Base-by-base conservation (phyloP, 2,113 vertebrate genomes). In the Propithecus coquereli region DNA sequence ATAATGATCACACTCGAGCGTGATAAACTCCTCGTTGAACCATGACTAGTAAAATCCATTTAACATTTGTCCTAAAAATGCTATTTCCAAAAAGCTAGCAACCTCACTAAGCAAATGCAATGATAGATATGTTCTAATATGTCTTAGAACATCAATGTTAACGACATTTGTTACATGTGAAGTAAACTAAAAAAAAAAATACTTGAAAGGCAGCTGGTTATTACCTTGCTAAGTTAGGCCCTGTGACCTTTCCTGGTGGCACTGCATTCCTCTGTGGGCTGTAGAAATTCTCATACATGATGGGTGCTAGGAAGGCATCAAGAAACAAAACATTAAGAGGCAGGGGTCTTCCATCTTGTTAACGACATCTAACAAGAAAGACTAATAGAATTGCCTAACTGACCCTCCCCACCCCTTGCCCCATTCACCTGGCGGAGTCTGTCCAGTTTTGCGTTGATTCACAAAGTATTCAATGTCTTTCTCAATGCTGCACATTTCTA, bases 241-340 rank as follows among this genome's bases (percentile, higher is more conserved):
- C 97, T 2, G 96, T 47, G 66, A 79, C 57, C 0, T 97, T 98
- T 17, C 20, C 97, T 25, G 93, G 89, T 37, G 93, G 79, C 0
- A 94, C 65, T 25, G 97, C 52, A 92, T 97, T 98, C 97, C 87
- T 99, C 97, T 99, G 99, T 86, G 98, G 88, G 10, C 96, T 99
- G 87, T 99, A 99, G 98, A 99, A 99, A 98, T 99, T 99, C 98
- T 99, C 99, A 94, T 99, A 99, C 92, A 93, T 34, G 89, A 99
- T 97, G 1, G 99, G 98, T 95, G 98, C 99, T 99, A 74, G 32
- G 22, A 82, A 76, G 32, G 61, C 40, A 79, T 65, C 23, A 59
- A 96, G 91, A 96, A 84, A 90, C 14, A 74, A 94, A 54, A 71
- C 20, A 54, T 83, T 59, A 97, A 71, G 61, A 74, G 10, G 5